These are phyloP conservation scores for Crocallis elinguaria DNA, from an alignment of 2,888 invertebrate genomes.

Conservation along the genomic window DNA sequence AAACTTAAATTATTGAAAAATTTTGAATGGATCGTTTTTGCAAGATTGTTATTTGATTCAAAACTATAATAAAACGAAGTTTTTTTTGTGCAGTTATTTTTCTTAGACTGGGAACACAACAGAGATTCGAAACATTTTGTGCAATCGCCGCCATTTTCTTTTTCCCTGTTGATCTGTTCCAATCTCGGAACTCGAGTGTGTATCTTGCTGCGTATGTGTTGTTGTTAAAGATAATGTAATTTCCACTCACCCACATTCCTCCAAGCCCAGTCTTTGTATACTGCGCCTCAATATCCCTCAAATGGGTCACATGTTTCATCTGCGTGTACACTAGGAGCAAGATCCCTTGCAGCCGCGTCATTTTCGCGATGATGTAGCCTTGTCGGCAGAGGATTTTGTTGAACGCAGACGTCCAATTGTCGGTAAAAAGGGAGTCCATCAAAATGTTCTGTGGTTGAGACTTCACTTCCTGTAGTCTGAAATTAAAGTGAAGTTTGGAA, in stretches of 20 bases:
- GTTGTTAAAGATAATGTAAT: too few relatives aligned
- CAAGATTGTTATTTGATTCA: too few relatives aligned
- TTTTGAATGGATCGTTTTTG: too few relatives aligned
- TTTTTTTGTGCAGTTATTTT: too few relatives aligned
- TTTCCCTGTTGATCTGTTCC: too few relatives aligned
- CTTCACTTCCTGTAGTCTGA: slow-evolving; percentile 94
- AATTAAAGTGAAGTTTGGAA: slow-evolving; percentile 27
- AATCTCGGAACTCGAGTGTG: too few relatives aligned
- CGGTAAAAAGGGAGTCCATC: slow-evolving; percentile 91
- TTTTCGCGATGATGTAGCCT: slow-evolving; percentile 91
- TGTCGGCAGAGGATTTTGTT: slow-evolving; percentile 88
- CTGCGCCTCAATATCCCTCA: slow-evolving; percentile 93
- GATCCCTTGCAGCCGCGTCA: slow-evolving; percentile 93
- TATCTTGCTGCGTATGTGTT: too few relatives aligned
- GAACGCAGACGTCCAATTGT: slow-evolving; percentile 92
- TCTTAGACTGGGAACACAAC: too few relatives aligned
- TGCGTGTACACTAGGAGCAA: slow-evolving; percentile 91
- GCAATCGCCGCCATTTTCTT: too few relatives aligned
- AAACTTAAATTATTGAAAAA: too few relatives aligned
- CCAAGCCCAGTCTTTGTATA: slow-evolving; percentile 95
- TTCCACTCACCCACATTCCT: slow-evolving; percentile 97
- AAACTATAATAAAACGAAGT: too few relatives aligned
- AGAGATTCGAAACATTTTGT: too few relatives aligned
- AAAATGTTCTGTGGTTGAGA: slow-evolving; percentile 94
- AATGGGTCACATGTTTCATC: slow-evolving; percentile 91